Base-by-base conservation (phyloP, 1,140 invertebrate species). In the Maconellicoccus hirsutus region DNA sequence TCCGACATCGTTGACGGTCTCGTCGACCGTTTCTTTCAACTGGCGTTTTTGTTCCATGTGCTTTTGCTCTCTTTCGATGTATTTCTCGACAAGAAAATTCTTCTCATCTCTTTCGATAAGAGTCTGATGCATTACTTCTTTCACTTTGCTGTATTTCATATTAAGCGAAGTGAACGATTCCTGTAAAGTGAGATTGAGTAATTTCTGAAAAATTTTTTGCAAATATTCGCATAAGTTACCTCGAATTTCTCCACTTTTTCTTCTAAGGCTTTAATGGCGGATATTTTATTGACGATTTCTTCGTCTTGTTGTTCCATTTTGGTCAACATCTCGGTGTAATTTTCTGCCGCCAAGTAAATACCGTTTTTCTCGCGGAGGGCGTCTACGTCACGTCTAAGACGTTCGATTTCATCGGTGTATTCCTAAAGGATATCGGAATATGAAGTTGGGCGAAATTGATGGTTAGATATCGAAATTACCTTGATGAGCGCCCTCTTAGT, bases 301-400 rank as follows among this genome's bases (percentile, higher is more conserved):
- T 88, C 86, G 21, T 82, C 82, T 74, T 91, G 88, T 70, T 83
- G 82, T 69, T 88, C 85, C 72, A 91, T 83, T 73, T 88, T 86
- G 0, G 83, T 74, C 10, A 86, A 84, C 84, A 94, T 88, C 38
- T 87, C 84, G 19, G 84, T 81, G 77, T 93, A 97, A 75, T 93
- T 94, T 72, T 95, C 92, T 74, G 86, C 84, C 14, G 90, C 89
- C 29, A 98, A 77, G 79, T 87, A 96, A 42, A 96, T 85, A 80
- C 87, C 81, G 78, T 84, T 84, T 75, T 86, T 86, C 72, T 87
- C 85, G 27, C 86, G 76, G 21, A 81, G 78, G 1, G 86, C 86
- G 27, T 79, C 77, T 12, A 89, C 77, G 79, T 89, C 87, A 70
- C 80, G 78, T 16, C 84, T 78, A 1, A 89, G 78, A 38, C 83